phyloP scores from a whole-genome alignment of 1,140 invertebrate genomes.

The Heterodera schachtii region DNA sequence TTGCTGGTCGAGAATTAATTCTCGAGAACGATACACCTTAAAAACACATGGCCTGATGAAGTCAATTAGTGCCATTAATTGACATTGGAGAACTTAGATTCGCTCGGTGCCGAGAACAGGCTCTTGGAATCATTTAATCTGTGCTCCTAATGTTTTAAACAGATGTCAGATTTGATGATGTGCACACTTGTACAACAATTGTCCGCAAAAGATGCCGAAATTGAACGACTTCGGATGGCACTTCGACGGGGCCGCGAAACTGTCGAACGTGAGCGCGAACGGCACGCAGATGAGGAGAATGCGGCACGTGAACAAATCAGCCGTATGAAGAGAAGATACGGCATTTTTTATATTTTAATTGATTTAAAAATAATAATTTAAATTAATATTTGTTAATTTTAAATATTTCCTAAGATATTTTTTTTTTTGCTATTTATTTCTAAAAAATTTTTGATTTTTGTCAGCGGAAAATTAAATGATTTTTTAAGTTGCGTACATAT shows the following conservation, averaged over 20 bases:
- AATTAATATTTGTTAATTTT: neutral
- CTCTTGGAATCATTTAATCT: neutral
- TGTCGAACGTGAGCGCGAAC: neutral
- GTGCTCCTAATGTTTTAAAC: neutral
- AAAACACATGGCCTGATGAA: too few species aligned
- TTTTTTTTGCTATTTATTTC: too few species aligned
- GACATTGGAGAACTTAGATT: too few species aligned
- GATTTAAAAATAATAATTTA: slow-evolving; percentile 7
- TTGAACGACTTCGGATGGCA: slow-evolving; percentile 9
- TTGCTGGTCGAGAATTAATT: too few species aligned
- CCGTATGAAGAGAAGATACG: slow-evolving; percentile 1
- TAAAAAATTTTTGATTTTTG: too few species aligned
- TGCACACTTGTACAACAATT: slow-evolving; percentile 25
- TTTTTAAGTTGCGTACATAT: neutral
- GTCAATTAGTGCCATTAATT: too few species aligned
- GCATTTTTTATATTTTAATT: neutral
- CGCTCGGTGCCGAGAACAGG: too few species aligned
- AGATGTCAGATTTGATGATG: slow-evolving; percentile 21
- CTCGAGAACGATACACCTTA: too few species aligned
- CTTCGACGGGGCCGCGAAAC: neutral
- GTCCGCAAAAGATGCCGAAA: slow-evolving; percentile 24
- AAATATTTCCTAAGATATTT: too few species aligned
- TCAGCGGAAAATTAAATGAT: neutral
- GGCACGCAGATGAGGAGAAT: neutral
- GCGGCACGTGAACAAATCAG: slow-evolving; percentile 20